Evolutionary conservation across 2,113 vertebrate genomes (phyloP), one percentile per base, ranked within the genome.

Genomic region (Brachypteracias leptosomus): DNA sequence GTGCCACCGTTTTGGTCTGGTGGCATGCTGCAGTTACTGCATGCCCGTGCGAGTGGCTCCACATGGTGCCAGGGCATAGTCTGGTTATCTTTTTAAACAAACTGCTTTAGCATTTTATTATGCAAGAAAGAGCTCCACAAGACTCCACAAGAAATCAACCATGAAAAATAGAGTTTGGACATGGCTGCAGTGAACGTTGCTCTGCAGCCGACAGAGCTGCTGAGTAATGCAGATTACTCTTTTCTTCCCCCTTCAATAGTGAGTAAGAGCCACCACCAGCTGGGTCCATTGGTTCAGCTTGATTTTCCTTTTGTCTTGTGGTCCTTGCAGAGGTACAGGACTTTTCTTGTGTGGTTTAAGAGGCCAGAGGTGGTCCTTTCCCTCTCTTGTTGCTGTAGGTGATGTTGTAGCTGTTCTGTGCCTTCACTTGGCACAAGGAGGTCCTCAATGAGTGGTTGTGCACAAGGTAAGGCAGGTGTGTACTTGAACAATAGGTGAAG

Each of bases 11-110:
- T 95, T 62, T 51, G 12, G 7, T 67, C 35, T 42, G 51, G 55
- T 28, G 31, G 9, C 51, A 26, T 31, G 51, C 47, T 74, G 47
- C 58, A 49, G 33, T 70, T 28, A 16, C 71, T 13, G 54, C 0
- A 3, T 57, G 57, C 29, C 78, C 7, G 4, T 20, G 26, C 1
- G 3, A 35, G 13, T 0, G 1, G 13, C 35, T 88, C 20, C 0
- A 0, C 6, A 1, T 1, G 4, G 35, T 58, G 15, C 62, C 1
- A 2, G n/a, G 36, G 58, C 11, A 46, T n/a, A n/a, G 44, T 7
- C 42, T 51, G 24, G 0, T 42, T 89, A 67, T 63, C 46, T 54
- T 62, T 25, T 65, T 8, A 13, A 82, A 61, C n/a, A 62, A 73
- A 54, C 25, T 44, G 15, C n/a, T 88, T 73, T 31, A 31, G 17